These are phyloP conservation scores for Diabrotica virgifera DNA, from an alignment of 1,140 invertebrate genomes.

Conservation along the genomic window DNA sequence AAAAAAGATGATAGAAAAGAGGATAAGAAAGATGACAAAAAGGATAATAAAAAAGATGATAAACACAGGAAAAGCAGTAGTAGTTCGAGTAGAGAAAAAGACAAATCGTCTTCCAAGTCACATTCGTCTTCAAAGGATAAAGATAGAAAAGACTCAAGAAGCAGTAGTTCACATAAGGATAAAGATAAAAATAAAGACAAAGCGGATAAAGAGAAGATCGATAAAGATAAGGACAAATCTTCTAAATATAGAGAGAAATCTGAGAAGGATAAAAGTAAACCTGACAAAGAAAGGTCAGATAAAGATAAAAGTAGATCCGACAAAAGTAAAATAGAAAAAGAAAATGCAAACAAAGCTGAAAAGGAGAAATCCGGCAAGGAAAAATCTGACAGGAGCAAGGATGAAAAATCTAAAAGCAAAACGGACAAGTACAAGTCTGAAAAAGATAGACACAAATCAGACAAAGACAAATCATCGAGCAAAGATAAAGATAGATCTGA, in stretches of 20 bases:
- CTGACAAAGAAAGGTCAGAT: conserved; percentile 29
- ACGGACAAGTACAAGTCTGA: conserved; percentile 18
- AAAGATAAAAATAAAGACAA: conserved; percentile 25
- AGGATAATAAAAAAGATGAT: conserved; percentile 29
- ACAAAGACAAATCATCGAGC: conserved; percentile 26
- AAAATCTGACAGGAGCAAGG: conserved; percentile 33
- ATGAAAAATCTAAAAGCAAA: conserved; percentile 20
- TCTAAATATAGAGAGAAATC: conserved; percentile 29
- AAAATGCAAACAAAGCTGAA: conserved; percentile 4
- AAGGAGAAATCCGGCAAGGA: conserved; percentile 8
- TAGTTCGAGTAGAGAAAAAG: conserved; percentile 31
- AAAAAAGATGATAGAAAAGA: conserved; percentile 48
- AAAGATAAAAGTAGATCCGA: conserved; percentile 16
- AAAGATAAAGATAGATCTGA: conserved; percentile 11
- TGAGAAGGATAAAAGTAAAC: conserved; percentile 29
- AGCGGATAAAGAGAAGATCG: conserved; percentile 21
- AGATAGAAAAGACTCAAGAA: too few species aligned
- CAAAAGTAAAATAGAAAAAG: conserved; percentile 25
- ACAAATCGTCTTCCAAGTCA: conserved; percentile 28
- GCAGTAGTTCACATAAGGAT: conserved; percentile 37
- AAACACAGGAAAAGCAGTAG: conserved; percentile 25
- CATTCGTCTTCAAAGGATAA: conserved; percentile 31
- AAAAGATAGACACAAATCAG: conserved; percentile 26
- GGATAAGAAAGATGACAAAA: conserved; percentile 49
- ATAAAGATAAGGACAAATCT: conserved; percentile 24